These are phyloP conservation scores for Coluber constrictor DNA, from an alignment of 2,797 vertebrate species.

Conservation along the genomic window DNA sequence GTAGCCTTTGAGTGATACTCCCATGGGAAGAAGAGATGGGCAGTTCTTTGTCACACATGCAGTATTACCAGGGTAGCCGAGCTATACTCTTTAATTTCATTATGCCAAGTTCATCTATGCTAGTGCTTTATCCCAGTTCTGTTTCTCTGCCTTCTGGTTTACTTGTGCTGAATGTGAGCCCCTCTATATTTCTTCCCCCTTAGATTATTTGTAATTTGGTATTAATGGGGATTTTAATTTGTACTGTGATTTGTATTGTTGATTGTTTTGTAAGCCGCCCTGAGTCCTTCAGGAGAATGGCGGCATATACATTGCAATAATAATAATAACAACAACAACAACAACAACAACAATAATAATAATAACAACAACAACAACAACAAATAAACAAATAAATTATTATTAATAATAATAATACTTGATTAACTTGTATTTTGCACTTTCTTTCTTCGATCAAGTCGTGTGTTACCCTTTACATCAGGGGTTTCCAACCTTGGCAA, in stretches of 20 bases:
- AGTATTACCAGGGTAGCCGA: neutral
- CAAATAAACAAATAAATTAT: no score
- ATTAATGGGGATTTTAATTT: no score
- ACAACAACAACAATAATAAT: no score
- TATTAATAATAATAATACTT: neutral
- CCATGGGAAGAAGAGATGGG: neutral
- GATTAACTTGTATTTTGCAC: neutral
- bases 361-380: no score
- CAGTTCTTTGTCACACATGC: neutral
- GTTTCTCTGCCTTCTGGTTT: neutral
- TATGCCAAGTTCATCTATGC: neutral
- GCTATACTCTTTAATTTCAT: neutral
- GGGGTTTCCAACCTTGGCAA: no score
- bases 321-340: no score
- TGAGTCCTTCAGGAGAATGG: no score
- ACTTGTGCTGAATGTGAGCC: neutral
- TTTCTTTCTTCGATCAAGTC: neutral
- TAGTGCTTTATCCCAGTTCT: neutral
- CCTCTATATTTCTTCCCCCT: neutral
- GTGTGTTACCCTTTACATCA: neutral
- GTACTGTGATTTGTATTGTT: no score
- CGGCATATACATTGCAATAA: no score
- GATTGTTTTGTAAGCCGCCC: no score
- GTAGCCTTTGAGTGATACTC: neutral
- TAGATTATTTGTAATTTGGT: neutral